Base-by-base conservation (phyloP, 2,797 vertebrate species). In the Oophaga sylvatica region DNA sequence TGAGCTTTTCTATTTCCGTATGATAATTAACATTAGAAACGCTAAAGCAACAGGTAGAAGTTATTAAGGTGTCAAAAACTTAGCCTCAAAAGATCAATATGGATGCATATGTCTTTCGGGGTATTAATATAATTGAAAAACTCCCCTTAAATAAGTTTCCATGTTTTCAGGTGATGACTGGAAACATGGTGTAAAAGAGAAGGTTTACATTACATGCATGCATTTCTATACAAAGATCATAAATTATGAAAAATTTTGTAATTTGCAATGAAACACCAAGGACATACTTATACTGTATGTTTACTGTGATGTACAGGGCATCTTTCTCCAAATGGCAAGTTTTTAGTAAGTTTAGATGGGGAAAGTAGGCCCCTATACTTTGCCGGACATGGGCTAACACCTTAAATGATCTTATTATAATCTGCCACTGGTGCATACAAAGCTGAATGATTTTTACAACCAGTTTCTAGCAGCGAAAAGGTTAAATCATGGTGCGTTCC, bases 401-500 rank as follows among this genome's bases (percentile, higher is more conserved):
- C 71, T 75, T 73, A 75, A 75, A 75, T 75, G 71, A 11, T 26
- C 71, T 75, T 75, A 75, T 77, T 77, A 77, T 77, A 53, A 77
- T 15, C n/a, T 77, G 22, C 75, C 57, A 68, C 26, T 45, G n/a
- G 75, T 68, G 63, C 75, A 56, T 77, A 77, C 75, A 26, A 4
- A 56, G n/a, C 75, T 48, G 41, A 62, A 60, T 84, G 2, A 73
- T 84, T 63, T 83, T 84, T 84, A 60, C 57, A 59, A 63, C 82
- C 82, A 75, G 35, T 75, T 75, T 53, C 70, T 29, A 62, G 71
- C 59, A 84, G 63, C 41, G 71, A 75, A 84, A 45, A 62, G 71
- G 83, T 84, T 84, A 84, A 76, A 26, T 19, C 70, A 76, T 85
- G 45, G 35, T 65, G 45, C 2, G 75, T 78, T 78, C 48, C n/a